Percentiles rank a stretch among this genome's conserved stretches.
These are phyloP conservation scores for Zoanthus gigantus DNA, from an alignment of 92 coral and sea anemone genomes.

Conservation along the genomic window DNA sequence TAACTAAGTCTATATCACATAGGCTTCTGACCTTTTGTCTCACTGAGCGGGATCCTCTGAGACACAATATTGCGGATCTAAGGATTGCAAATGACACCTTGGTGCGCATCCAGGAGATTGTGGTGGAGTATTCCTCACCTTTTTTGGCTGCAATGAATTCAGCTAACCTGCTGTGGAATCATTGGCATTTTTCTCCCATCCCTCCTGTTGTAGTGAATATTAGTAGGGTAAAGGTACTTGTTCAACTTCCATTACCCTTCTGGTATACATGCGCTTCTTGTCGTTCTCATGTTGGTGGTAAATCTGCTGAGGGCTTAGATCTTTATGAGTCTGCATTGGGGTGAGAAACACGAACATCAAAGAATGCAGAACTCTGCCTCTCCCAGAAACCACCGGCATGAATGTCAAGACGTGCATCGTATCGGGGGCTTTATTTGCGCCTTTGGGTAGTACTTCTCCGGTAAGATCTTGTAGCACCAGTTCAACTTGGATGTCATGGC, in stretches of 20 bases:
- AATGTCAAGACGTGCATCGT: conserved; percentile 25
- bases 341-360: background rate
- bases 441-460: conserved; percentile 45
- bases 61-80: too few relatives aligned
- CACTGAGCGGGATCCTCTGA: too few relatives aligned
- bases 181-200: too few relatives aligned
- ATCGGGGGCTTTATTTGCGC: conserved; percentile 28
- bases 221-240: background rate
- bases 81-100: too few relatives aligned
- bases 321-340: conserved; percentile 4
- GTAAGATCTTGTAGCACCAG: conserved; percentile 42
- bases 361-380: conserved; percentile 58
- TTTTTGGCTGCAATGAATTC: background rate
- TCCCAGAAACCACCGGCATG: conserved; percentile 57
- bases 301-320: background rate
- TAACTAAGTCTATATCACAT: too few relatives aligned
- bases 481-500: conserved; percentile 40
- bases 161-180: background rate
- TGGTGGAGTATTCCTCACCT: background rate
- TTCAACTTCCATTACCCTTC: background rate
- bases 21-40: too few relatives aligned
- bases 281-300: conserved; percentile 1
- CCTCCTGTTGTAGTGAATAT: too few relatives aligned
- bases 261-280: background rate
- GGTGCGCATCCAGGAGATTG: background rate